phyloP scores from a whole-genome alignment of 2,113 vertebrate species.

The Nibea coibor region DNA sequence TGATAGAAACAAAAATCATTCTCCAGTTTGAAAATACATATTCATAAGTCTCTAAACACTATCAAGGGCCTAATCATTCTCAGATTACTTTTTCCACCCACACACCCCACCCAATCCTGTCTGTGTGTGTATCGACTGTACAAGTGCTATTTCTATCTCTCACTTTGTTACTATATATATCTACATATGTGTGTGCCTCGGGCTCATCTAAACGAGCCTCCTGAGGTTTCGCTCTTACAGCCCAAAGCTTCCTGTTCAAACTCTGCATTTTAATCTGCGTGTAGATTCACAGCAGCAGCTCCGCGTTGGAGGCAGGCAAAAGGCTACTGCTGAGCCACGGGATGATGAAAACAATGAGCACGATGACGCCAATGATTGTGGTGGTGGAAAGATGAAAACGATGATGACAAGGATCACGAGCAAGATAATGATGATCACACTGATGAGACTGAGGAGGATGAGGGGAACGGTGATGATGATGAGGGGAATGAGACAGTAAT shows the following conservation, averaged over 20 bases:
- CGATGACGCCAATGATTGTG: not conserved
- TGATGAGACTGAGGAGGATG: not conserved
- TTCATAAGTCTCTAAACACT: conserved; percentile 39
- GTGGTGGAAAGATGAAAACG: not conserved
- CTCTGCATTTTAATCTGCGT: conserved; percentile 13
- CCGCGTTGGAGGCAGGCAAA: not conserved
- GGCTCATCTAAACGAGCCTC: conserved; percentile 39
- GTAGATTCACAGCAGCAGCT: conserved; percentile 1
- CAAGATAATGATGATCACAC: not conserved
- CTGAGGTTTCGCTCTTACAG: conserved; percentile 34
- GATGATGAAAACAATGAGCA: not conserved
- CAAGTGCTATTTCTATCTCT: not conserved
- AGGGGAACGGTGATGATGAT: not conserved
- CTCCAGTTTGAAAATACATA: conserved; percentile 11
- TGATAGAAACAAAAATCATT: not conserved
- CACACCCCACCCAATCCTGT: not conserved
- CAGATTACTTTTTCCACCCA: not conserved
- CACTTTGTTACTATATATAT: not conserved
- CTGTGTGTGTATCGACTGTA: not conserved
- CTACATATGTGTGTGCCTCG: not conserved
- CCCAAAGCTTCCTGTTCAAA: conserved; percentile 25
- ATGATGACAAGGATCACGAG: not conserved
- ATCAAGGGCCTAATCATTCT: conserved; percentile 33
- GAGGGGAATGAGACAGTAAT: not conserved
- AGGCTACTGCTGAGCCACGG: not conserved